These are phyloP conservation scores for Cyphomyrus plagiostoma DNA, from an alignment of 2,113 vertebrate genomes.

Conservation along the genomic window DNA sequence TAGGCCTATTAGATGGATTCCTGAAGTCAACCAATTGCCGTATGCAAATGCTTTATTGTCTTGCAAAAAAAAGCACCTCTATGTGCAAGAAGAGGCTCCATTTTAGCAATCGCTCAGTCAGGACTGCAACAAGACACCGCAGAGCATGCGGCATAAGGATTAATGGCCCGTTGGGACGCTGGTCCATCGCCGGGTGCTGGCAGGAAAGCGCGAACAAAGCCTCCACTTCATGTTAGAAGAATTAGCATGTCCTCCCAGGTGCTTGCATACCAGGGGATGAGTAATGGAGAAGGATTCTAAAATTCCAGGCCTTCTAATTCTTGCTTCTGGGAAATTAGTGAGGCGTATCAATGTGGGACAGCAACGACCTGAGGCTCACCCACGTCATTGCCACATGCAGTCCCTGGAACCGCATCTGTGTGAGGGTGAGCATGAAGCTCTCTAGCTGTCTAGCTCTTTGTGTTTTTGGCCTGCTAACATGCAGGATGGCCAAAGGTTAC, in stretches of 20 bases:
- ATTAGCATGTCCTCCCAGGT: background rate
- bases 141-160: background rate
- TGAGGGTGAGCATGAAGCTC: background rate
- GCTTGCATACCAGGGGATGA: background rate
- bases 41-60: background rate
- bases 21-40: background rate
- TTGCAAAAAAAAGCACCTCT: background rate
- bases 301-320: background rate
- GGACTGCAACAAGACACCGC: background rate
- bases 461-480: background rate
- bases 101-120: background rate
- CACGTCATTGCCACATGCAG: background rate
- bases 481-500: background rate
- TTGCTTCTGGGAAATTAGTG: background rate
- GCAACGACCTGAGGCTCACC: background rate
- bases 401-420: background rate
- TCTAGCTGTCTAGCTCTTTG: background rate
- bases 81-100: background rate
- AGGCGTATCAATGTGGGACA: background rate
- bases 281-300: constrained; percentile 1
- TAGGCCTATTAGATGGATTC: background rate
- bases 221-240: background rate
- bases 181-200: background rate
- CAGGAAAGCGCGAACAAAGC: background rate
- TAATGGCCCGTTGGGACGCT: background rate